Evolutionary conservation across 2,797 vertebrate genomes (phyloP).

Genomic region (Chaenodraco wilsoni): DNA sequence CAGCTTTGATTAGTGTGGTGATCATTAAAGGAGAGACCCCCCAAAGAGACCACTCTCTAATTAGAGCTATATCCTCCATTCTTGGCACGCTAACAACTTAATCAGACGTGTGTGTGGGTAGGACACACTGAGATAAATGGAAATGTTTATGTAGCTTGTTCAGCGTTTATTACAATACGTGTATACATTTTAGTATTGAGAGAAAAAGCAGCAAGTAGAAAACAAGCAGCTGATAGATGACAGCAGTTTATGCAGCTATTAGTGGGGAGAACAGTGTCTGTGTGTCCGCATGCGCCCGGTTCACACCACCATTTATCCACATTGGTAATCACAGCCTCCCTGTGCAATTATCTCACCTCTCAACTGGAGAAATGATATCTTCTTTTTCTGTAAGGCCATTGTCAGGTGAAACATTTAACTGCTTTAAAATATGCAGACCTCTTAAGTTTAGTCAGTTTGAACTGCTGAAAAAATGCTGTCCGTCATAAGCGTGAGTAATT

Average conservation of each 20-base stretch:
- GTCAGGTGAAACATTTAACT: background rate
- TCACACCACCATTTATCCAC: constrained; percentile 68
- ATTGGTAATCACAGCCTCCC: constrained; percentile 62
- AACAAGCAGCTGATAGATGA: constrained; percentile 65
- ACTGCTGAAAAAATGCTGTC: background rate
- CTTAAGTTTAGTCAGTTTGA: background rate
- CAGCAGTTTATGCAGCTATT: constrained; percentile 60
- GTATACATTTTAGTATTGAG: constrained; percentile 11
- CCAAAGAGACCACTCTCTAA: constrained; percentile 68
- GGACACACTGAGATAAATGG: constrained; percentile 37
- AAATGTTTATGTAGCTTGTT: constrained; percentile 46
- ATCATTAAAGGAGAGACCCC: constrained; percentile 71
- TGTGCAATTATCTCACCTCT: constrained; percentile 54
- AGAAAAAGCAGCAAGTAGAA: constrained; percentile 21
- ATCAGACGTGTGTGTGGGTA: constrained; percentile 30
- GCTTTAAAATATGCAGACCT: too few relatives aligned
- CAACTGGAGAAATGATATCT: constrained; percentile 18
- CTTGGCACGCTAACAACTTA: constrained; percentile 53
- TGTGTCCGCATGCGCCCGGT: constrained; percentile 66
- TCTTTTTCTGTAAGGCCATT: too few relatives aligned
- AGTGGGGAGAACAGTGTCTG: constrained; percentile 55
- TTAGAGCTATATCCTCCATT: constrained; percentile 69
- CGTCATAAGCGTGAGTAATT: constrained; percentile 6
- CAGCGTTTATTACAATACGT: constrained; percentile 1
- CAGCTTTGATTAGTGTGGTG: constrained; percentile 62